Percentiles rank a stretch among this genome's conserved stretches.
These are phyloP conservation scores for Mus spicilegus DNA, from an alignment of 2,113 vertebrate species.

Conservation along the genomic window DNA sequence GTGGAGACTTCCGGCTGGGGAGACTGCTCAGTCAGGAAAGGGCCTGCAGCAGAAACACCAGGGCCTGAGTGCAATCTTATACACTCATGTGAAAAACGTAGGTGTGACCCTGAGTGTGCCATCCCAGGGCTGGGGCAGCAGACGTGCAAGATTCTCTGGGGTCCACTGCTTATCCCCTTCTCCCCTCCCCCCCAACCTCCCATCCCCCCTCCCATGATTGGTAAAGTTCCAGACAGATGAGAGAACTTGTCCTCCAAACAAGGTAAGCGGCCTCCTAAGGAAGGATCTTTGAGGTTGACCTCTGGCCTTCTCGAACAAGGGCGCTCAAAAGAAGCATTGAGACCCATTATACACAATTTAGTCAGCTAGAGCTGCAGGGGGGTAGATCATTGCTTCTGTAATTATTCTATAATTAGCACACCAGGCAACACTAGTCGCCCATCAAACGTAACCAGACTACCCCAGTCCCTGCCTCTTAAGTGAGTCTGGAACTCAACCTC, in stretches of 20 bases:
- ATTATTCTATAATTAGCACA: too few species aligned
- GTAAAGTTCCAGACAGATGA: neutral
- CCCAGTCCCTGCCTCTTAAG: conserved; percentile 68
- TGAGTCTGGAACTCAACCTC: conserved; percentile 60
- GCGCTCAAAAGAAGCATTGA: conserved; percentile 65
- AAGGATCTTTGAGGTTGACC: neutral
- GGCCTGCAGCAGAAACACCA: accelerated
- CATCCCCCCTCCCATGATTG: neutral
- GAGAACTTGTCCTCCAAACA: neutral
- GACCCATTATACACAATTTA: conserved; percentile 65
- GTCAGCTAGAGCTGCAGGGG: conserved; percentile 38
- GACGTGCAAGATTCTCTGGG: neutral
- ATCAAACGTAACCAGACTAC: conserved; percentile 63
- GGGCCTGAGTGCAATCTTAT: neutral
- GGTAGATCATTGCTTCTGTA: neutral
- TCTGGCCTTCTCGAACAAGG: neutral
- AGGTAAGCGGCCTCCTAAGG: too few species aligned
- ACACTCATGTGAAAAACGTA: neutral
- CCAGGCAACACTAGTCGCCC: neutral
- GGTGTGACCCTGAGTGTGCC: too few species aligned
- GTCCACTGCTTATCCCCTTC: too few species aligned
- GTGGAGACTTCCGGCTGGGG: neutral
- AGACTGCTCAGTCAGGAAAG: neutral
- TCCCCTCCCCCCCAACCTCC: neutral
- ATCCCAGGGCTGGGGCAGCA: neutral